phyloP scores from a whole-genome alignment of 1,140 invertebrate genomes.

The Bombus picipes region DNA sequence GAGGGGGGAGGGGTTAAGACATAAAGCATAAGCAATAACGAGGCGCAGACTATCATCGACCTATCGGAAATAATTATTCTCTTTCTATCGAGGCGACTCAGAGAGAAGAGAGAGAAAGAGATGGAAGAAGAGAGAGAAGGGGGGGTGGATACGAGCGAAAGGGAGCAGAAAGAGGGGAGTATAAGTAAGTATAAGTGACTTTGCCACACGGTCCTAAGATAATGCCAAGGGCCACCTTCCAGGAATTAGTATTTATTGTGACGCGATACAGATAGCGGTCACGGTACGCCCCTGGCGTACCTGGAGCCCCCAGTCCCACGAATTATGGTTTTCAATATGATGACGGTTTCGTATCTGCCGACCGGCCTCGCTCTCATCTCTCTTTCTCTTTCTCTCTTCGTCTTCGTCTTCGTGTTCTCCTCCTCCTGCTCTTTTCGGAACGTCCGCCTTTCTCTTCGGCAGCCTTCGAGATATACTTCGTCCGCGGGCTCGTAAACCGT shows the following conservation, averaged over 20 bases:
- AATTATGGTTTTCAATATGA: slow-evolving; percentile 83
- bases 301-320: slow-evolving; percentile 70
- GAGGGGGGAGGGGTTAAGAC: slow-evolving; percentile 13
- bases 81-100: slow-evolving; percentile 70
- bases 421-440: not conserved
- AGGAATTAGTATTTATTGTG: slow-evolving; percentile 83
- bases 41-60: slow-evolving; percentile 44
- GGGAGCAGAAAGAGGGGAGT: slow-evolving; percentile 47
- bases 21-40: slow-evolving; percentile 77
- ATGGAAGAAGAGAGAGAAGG: not conserved
- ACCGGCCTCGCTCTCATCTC: slow-evolving; percentile 42
- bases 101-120: slow-evolving; percentile 1
- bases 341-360: slow-evolving; percentile 78
- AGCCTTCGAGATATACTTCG: slow-evolving; percentile 73
- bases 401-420: slow-evolving; percentile 23
- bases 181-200: slow-evolving; percentile 80
- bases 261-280: slow-evolving; percentile 81
- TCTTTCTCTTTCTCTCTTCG: slow-evolving; percentile 9
- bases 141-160: slow-evolving; percentile 28
- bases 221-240: slow-evolving; percentile 78
- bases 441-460: slow-evolving; percentile 47
- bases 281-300: slow-evolving; percentile 71
- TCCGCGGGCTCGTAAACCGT: slow-evolving; percentile 72
- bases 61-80: slow-evolving; percentile 81
- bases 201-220: slow-evolving; percentile 74